phyloP scores from a whole-genome alignment of 1,140 invertebrate genomes.

The Aphaenogaster floridana region DNA sequence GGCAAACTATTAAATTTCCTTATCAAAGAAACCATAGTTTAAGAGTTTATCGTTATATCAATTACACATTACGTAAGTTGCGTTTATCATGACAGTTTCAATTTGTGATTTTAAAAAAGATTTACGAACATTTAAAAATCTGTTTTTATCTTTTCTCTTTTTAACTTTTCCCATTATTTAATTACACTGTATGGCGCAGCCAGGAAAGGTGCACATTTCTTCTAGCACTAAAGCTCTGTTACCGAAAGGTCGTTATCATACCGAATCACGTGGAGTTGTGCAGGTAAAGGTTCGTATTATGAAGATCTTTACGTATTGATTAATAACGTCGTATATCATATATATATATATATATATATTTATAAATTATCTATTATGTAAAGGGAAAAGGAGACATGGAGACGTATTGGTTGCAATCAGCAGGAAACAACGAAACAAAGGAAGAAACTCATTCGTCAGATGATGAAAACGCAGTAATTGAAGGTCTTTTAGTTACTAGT shows the following conservation, averaged over 20 bases:
- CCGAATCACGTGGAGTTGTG: slow-evolving; percentile 90
- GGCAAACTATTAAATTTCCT: not conserved
- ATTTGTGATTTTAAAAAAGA: not conserved
- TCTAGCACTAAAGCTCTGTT: slow-evolving; percentile 89
- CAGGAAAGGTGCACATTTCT: slow-evolving; percentile 93
- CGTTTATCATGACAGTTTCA: not conserved
- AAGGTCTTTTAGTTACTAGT: slow-evolving; percentile 64
- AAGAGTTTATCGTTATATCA: not conserved
- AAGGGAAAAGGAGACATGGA: slow-evolving; percentile 96
- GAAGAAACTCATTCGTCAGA: slow-evolving; percentile 21
- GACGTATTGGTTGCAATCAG: slow-evolving; percentile 92
- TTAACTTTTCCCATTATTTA: not conserved
- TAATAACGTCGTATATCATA: not conserved
- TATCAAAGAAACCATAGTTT: not conserved
- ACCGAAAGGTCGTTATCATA: slow-evolving; percentile 88
- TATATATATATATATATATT: not conserved
- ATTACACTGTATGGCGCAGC: slow-evolving; percentile 82
- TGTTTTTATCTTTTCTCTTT: not conserved
- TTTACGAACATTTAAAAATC: not conserved
- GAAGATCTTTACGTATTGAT: slow-evolving; percentile 17
- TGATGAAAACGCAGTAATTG: slow-evolving; percentile 25
- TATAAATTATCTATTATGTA: slow-evolving; percentile 65
- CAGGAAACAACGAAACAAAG: slow-evolving; percentile 81
- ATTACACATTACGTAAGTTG: not conserved
- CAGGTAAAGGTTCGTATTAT: slow-evolving; percentile 90